phyloP scores from a whole-genome alignment of 92 coral and sea anemone genomes.

The Muricea muricata region DNA sequence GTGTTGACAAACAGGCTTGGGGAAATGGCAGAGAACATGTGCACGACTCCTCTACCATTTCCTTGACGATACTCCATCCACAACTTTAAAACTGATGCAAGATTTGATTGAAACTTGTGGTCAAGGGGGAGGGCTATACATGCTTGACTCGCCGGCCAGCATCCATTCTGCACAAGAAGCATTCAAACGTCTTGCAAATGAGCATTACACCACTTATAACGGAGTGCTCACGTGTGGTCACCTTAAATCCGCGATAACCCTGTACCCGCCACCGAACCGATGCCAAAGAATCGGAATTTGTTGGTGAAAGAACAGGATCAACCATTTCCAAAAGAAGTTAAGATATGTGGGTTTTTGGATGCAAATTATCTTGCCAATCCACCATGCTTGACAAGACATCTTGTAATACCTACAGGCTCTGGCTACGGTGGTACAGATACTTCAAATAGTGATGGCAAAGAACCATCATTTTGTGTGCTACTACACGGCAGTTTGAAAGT shows the following conservation, averaged over 20 bases:
- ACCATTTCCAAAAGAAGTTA: constrained; percentile 83
- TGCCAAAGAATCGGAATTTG: constrained; percentile 59
- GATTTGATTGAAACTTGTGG: constrained; percentile 87
- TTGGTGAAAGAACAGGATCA: constrained; percentile 71
- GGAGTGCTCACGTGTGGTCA: constrained; percentile 90
- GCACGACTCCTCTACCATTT: constrained; percentile 87
- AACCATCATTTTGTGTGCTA: constrained; percentile 95
- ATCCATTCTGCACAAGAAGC: constrained; percentile 87
- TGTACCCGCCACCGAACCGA: constrained; percentile 92
- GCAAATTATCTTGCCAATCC: constrained; percentile 81
- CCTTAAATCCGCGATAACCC: constrained; percentile 78
- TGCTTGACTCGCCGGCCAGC: constrained; percentile 79
- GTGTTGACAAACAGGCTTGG: constrained; percentile 75
- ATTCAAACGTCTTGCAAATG: constrained; percentile 85
- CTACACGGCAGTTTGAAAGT: constrained; percentile 97
- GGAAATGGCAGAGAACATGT: constrained; percentile 69
- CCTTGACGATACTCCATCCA: constrained; percentile 75
- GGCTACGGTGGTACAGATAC: constrained; percentile 29
- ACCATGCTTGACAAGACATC: constrained; percentile 86
- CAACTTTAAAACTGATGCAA: constrained; percentile 77
- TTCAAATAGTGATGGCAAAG: constrained; percentile 78
- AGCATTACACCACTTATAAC: constrained; percentile 78
- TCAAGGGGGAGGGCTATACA: constrained; percentile 90
- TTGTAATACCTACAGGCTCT: constrained; percentile 76
- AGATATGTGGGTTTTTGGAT: constrained; percentile 93